Percentiles rank a stretch among this genome's conserved stretches.
Evolutionary conservation across 1,140 invertebrate species (phyloP).

Genomic region (Drosophila sproati): DNA sequence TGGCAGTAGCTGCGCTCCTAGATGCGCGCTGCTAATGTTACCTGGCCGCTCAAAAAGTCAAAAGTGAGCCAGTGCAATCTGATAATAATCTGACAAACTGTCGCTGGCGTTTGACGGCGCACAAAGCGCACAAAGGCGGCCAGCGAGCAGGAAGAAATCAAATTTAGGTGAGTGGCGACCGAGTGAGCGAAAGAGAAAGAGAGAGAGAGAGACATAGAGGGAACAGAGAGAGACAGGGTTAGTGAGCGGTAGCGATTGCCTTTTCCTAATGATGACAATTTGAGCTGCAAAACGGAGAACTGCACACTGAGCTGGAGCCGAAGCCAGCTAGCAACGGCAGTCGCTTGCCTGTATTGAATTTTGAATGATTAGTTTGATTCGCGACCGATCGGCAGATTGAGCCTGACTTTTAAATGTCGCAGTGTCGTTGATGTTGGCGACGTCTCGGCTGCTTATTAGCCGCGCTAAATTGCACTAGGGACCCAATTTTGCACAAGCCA

Average conservation of each 20-base stretch:
- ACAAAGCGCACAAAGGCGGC: constrained; percentile 70
- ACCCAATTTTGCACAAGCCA: constrained; percentile 68
- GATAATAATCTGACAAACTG: constrained; percentile 84
- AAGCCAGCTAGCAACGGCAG: constrained; percentile 44
- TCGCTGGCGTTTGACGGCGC: constrained; percentile 80
- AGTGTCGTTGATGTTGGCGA: constrained; percentile 63
- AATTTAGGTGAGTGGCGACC: constrained; percentile 65
- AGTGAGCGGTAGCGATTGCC: constrained; percentile 76
- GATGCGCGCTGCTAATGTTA: constrained; percentile 51
- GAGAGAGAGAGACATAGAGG: too few species aligned
- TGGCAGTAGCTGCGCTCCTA: constrained; percentile 22
- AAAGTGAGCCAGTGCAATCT: constrained; percentile 83
- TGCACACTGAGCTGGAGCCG: constrained; percentile 7
- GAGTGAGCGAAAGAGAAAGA: background rate
- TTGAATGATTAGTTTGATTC: constrained; percentile 84
- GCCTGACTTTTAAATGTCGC: constrained; percentile 79
- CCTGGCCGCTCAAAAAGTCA: constrained; percentile 71
- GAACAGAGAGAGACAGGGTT: constrained; percentile 3
- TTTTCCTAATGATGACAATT: constrained; percentile 84
- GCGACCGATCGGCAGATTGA: constrained; percentile 78
- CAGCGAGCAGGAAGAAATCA: constrained; percentile 78
- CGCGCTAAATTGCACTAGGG: constrained; percentile 82
- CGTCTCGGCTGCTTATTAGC: constrained; percentile 81
- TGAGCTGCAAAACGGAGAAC: constrained; percentile 51
- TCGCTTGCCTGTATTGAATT: constrained; percentile 74